A percentile compares a stretch with the other conserved stretches of the same genome.
Conservation (phyloP, 2,113 vertebrate genomes). For the Onychostoma macrolepis region DNA sequence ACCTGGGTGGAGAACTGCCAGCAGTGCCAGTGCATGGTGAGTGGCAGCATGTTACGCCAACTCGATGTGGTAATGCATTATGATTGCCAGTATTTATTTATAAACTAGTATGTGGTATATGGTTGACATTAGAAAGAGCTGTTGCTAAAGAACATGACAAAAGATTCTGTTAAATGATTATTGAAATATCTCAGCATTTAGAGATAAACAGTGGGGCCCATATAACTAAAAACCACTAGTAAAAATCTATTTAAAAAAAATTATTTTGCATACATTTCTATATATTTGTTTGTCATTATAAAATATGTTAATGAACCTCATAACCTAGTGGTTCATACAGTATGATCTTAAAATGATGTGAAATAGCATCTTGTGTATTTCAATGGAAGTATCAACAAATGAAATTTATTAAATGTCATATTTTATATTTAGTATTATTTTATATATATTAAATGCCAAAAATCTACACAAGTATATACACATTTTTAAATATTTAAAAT, state of each 20-base stretch:
- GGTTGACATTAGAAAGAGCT: not conserved
- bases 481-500: not conserved
- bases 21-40: constrained; percentile 96
- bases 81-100: constrained; percentile 2
- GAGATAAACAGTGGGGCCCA: not conserved
- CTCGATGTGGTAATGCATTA: not conserved
- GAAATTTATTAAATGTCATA: not conserved
- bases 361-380: not conserved
- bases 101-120: not conserved
- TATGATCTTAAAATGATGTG: not conserved
- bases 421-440: too few species aligned
- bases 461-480: not conserved
- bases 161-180: not conserved
- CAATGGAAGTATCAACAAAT: not conserved
- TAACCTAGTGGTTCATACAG: not conserved
- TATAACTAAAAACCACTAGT: not conserved
- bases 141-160: not conserved
- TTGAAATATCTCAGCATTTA: not conserved
- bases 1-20: constrained; percentile 96
- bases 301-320: not conserved
- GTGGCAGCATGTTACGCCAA: constrained; percentile 36
- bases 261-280: not conserved
- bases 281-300: not conserved
- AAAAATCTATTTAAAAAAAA: not conserved
- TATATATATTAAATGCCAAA: too few species aligned